A percentile compares a stretch with the other conserved stretches of the same genome.
These are phyloP conservation scores for Brachionus sp. DNA, from an alignment of 1,140 invertebrate species.

Conservation along the genomic window DNA sequence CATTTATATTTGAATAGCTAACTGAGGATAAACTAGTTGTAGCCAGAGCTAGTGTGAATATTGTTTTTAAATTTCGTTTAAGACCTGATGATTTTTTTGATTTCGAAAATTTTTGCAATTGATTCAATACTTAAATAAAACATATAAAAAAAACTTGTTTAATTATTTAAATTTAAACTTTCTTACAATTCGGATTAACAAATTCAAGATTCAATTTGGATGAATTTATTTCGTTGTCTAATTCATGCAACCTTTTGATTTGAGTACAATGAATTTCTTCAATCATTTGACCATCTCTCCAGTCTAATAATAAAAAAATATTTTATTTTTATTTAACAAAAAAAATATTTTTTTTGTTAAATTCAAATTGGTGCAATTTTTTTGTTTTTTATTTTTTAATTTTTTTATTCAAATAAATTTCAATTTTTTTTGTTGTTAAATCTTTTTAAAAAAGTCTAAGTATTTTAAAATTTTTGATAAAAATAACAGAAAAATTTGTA, in stretches of 20 bases:
- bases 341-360: too few relatives aligned
- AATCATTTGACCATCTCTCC: conserved; percentile 67
- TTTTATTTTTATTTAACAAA: too few relatives aligned
- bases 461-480: neutral
- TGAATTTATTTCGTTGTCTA: conserved; percentile 62
- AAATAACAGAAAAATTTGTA: conserved; percentile 49
- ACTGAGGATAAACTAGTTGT: neutral
- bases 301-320: conserved; percentile 55
- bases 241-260: conserved; percentile 69
- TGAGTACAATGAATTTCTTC: conserved; percentile 69
- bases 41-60: conserved; percentile 21
- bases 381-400: too few relatives aligned
- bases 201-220: conserved; percentile 18
- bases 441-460: neutral
- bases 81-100: conserved; percentile 23
- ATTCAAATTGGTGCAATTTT: too few relatives aligned
- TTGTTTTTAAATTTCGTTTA: conserved; percentile 36
- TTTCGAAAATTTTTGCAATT: conserved; percentile 40
- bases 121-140: neutral
- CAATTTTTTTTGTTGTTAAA: too few relatives aligned
- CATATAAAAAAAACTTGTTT: neutral
- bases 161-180: neutral
- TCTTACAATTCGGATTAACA: conserved; percentile 22
- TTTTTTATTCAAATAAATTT: too few relatives aligned
- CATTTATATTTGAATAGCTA: conserved; percentile 22